phyloP scores from a whole-genome alignment of 2,888 invertebrate genomes.

The Rhynchonema sp. region DNA sequence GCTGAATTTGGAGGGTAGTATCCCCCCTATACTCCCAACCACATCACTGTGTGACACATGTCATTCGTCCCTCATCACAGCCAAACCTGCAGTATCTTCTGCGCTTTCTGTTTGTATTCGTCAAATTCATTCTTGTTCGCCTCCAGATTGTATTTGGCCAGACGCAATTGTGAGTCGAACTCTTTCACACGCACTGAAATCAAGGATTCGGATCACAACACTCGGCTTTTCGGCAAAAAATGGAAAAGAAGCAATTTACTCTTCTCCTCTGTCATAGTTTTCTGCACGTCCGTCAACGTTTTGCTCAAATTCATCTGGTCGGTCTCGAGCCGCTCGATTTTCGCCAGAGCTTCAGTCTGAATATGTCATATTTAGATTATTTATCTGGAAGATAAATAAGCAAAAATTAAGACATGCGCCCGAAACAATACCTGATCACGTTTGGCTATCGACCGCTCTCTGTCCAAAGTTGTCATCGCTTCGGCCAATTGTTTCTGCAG shows the following conservation, averaged over 20 bases:
- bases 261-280: constrained; percentile 28
- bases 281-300: constrained; percentile 26
- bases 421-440: constrained; percentile 7
- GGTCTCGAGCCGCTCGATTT: constrained; percentile 31
- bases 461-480: constrained; percentile 30
- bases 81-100: constrained; percentile 51
- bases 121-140: constrained; percentile 43
- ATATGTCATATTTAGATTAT: neutral
- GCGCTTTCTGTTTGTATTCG: constrained; percentile 57
- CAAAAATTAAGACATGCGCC: neutral
- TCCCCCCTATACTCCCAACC: no score
- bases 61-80: no score
- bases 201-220: neutral
- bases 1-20: no score
- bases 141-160: constrained; percentile 30
- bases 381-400: no score
- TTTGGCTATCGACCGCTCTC: constrained; percentile 21
- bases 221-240: no score
- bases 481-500: constrained; percentile 32
- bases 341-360: constrained; percentile 20
- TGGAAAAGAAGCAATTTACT: constrained; percentile 12
- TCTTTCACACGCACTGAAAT: neutral
- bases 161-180: constrained; percentile 24
- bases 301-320: constrained; percentile 34
- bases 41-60: no score